Base-by-base conservation (phyloP, 2,797 vertebrate genomes). In the Hemitrygon akajei region DNA sequence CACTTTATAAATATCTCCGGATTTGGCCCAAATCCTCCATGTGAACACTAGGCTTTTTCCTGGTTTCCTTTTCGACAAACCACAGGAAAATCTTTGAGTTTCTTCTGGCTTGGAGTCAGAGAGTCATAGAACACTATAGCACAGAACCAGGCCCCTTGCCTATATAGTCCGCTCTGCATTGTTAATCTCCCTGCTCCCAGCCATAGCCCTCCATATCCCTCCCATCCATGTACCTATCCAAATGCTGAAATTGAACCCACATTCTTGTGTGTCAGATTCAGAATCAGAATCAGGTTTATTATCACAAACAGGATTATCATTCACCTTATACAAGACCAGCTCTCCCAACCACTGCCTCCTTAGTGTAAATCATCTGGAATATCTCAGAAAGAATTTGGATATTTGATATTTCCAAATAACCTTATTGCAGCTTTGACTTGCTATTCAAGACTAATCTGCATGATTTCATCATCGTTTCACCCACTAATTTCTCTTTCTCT, bases 31-130 rank as follows among this genome's bases (percentile, higher is more conserved):
- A 30, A 63, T 66, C 84, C 60, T 47, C 47, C 60, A 58, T 63
- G 27, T 63, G 58, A 66, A 66, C 16, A n/a, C 16, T n/a, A 34
- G 30, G 30, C 60, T 66, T 14, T 87, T 66, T 87, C 58, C 58
- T 63, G 25, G n/a, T 58, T 58, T 84, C 47, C 81, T 84, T 12
- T 25, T 87, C 12, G 58, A 87, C 58, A 63, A 87, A 87, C 58
- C 84, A 87, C 58, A 87, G 60, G 60, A 63, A 87, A 87, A 60
- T 87, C 6, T n/a, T n/a, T 66, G 56, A 63, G 84, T 87, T 87
- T 87, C 84, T 18, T 63, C n/a, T 66, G 84, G 60, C 16, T 66
- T 47, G 47, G 47, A 47, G 47, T 47, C 47, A 47, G 47, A 47
- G 2, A 47, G 47, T 47, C 47, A 47, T 47, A 47, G 47, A 47